Base-by-base conservation (phyloP, 2,113 vertebrate genomes). In the Sinocyclocheilus rhinocerous region DNA sequence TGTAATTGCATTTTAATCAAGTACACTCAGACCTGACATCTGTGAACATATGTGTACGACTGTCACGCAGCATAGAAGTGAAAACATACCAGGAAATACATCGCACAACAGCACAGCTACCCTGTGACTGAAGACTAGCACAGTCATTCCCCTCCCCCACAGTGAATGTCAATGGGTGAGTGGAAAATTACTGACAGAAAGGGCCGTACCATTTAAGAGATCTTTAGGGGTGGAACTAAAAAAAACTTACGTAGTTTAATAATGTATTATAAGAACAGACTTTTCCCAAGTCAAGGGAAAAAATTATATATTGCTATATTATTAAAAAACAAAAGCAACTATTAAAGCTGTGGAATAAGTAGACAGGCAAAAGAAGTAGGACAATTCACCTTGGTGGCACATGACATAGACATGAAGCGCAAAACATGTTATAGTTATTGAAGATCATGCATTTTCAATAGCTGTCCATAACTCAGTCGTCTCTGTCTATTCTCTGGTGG, bases 121-220 rank as follows among this genome's bases (percentile, higher is more conserved):
- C 50, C 76, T 88, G 76, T 84, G 72, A 48, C 76, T 42, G 15
- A 39, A 36, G 29, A 36, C 83, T 57, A 45, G 75, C 89, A 88
- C 82, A 85, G 75, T 55, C 52, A 36, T 85, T 78, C 85, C 85
- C 89, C 80, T 85, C 87, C 87, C 83, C 84, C 83, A 85, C 63
- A 84, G 84, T 84, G 81, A 85, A 86, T 70, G 69, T 65, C 84
- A 76, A 84, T 16, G 52, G 76, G 50, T 45, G 22, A 90, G 87
- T 87, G 89, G 89, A 90, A 90, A 90, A 88, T 52, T 85, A 88
- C 89, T 81, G 83, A 33, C 79, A 67, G 16, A 48, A 76, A 16
- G 57, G 87, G 15, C 59, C n/a, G 42, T 72, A 90, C 89, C 85
- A 90, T 85, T 87, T 81, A 26, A 85, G 5, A 83, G 20, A 76